Evolutionary conservation across 2,888 invertebrate species (phyloP).

Genomic region (Habrosyne pyritoides): DNA sequence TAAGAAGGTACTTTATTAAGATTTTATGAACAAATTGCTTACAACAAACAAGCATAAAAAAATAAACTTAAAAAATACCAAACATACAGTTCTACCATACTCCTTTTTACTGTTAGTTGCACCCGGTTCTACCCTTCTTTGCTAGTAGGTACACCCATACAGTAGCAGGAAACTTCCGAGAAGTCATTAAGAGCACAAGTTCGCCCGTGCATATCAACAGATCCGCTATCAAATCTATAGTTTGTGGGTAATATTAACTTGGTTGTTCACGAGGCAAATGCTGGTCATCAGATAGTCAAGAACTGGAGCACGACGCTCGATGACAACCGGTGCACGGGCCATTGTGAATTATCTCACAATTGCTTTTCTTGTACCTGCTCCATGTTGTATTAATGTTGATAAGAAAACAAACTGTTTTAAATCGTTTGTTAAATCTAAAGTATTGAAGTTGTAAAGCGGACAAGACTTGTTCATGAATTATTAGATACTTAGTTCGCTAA

Average conservation of each 20-base stretch:
- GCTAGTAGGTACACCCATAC: neutral
- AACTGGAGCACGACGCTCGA: constrained; percentile 50
- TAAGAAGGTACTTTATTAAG: no score
- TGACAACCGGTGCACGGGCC: constrained; percentile 44
- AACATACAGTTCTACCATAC: no score
- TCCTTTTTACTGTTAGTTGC: no score
- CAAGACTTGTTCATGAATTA: no score
- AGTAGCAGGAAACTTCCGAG: neutral
- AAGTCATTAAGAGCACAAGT: neutral
- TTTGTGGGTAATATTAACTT: constrained; percentile 5
- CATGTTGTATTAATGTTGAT: constrained; percentile 10
- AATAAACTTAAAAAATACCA: no score
- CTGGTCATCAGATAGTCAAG: constrained; percentile 28
- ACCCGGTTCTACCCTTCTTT: neutral
- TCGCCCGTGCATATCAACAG: constrained; percentile 1
- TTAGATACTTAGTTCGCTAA: no score
- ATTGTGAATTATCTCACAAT: constrained; percentile 46
- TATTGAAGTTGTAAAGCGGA: no score
- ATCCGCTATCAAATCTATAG: constrained; percentile 4
- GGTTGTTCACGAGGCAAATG: constrained; percentile 12
- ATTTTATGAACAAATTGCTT: no score
- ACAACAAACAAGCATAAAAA: no score
- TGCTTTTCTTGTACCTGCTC: constrained; percentile 38
- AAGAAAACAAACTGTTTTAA: constrained; percentile 4
- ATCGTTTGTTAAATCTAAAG: neutral